Evolutionary conservation across 2,113 vertebrate genomes (phyloP), one percentile per base, ranked within the genome.

Genomic region (Rhabdomys dilectus): DNA sequence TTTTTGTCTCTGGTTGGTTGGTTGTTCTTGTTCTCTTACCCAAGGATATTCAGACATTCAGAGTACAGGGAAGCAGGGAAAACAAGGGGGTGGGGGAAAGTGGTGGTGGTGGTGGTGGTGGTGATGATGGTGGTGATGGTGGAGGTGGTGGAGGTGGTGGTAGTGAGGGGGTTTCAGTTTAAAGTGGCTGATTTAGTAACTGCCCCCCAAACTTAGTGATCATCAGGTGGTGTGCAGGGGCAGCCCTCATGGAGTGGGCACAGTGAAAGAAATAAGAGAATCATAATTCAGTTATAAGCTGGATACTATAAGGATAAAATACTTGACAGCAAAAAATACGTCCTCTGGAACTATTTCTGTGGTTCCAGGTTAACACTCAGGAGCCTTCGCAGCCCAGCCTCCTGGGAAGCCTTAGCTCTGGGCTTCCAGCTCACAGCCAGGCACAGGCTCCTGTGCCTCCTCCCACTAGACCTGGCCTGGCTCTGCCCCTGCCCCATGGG

Each of bases 361-460:
- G 60, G 48, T 17, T 12, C 12, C n/a, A 9, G 21, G 4, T 42
- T 15, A 73, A 7, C 53, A 5, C 36, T 39, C 34, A 22, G 80
- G 39, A 26, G 19, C 48, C 1, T 31, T 73, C 4, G 0, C 7
- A 24, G 51, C 34, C 51, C 1, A 1, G 1, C 29, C 21, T 51
- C 80, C 62, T 19, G 1, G 42, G 1, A 5, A 29, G 29, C 34
- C 51, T 34, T 62, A 77, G 48, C 53, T 48, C 45, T 0, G 6
- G 22, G 2, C 0, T 0, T 22, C 53, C 36, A 5, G 39, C 42
- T 51, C 9, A 4, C 16, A 9, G 26, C 36, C 19, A n/a, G n/a
- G n/a, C 17, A 42, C 45, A 58, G 26, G 68, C 82, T 48, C 34
- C 29, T 7, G 15, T 53, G 26, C 15, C 13, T 16, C 64, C 39